Evolutionary conservation across 1,140 invertebrate species (phyloP).

Genomic region (Nixonia krombeini): DNA sequence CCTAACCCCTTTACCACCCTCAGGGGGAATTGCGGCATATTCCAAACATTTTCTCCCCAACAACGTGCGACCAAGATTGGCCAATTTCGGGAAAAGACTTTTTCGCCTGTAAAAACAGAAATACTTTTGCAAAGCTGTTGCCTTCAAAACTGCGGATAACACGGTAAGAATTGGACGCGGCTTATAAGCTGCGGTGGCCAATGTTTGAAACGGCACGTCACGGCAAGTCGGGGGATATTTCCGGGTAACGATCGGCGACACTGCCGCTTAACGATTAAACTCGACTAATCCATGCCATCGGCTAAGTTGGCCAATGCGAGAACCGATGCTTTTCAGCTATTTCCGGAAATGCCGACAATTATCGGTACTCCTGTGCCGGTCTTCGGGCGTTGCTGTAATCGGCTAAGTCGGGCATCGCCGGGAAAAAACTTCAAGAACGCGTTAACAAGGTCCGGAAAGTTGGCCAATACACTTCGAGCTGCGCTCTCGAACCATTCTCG

Average conservation of each 20-base stretch:
- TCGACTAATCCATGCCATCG: too few relatives aligned
- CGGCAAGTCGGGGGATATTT: too few relatives aligned
- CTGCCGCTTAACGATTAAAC: too few relatives aligned
- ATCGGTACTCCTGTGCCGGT: not conserved
- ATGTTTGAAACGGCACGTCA: too few relatives aligned
- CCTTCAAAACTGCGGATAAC: too few relatives aligned
- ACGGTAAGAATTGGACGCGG: slow-evolving; percentile 18
- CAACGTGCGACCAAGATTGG: slow-evolving; percentile 22
- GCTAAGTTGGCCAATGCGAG: too few relatives aligned
- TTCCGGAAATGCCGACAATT: not conserved
- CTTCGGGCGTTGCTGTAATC: not conserved
- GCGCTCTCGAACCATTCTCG: slow-evolving; percentile 20
- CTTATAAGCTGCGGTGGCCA: too few relatives aligned
- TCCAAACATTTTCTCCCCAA: slow-evolving; percentile 27
- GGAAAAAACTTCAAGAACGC: slow-evolving; percentile 40
- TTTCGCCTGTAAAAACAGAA: slow-evolving; percentile 4
- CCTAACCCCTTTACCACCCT: not conserved
- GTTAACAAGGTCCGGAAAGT: slow-evolving; percentile 54
- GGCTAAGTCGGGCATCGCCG: not conserved
- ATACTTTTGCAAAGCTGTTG: too few relatives aligned
- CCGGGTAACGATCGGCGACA: too few relatives aligned
- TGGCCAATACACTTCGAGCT: too few relatives aligned
- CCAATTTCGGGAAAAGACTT: slow-evolving; percentile 28
- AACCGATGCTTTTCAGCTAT: too few relatives aligned
- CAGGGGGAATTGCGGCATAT: slow-evolving; percentile 10